Conservation (phyloP, 2,888 invertebrate genomes). For the Eupithecia subfuscata region DNA sequence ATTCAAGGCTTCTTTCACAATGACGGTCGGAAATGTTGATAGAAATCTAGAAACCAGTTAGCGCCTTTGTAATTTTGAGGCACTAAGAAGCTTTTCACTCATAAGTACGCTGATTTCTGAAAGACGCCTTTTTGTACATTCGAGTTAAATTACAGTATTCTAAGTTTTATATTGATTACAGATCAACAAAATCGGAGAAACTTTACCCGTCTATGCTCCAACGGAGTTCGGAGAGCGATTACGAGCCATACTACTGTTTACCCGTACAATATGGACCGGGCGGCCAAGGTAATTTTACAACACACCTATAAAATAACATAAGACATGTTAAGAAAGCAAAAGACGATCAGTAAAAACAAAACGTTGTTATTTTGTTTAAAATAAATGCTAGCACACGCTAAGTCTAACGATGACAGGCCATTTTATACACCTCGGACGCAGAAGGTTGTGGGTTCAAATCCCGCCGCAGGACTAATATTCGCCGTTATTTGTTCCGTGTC, state of each 20-base stretch:
- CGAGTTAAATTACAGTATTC: not conserved
- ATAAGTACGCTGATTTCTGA: not conserved
- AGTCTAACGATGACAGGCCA: not conserved
- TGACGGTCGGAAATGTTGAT: constrained; percentile 5
- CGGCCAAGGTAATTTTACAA: constrained; percentile 85
- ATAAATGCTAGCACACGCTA: not conserved
- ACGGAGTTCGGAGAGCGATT: constrained; percentile 91
- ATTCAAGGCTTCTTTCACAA: constrained; percentile 42
- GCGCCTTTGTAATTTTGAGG: not conserved
- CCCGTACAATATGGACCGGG: constrained; percentile 86
- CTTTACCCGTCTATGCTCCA: constrained; percentile 96
- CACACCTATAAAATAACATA: not conserved
- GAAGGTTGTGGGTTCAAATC: not conserved
- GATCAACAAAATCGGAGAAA: constrained; percentile 97
- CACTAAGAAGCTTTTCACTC: not conserved
- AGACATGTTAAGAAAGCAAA: not conserved
- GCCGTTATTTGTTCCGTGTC: not conserved
- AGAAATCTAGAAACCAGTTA: not conserved
- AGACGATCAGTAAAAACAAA: not conserved
- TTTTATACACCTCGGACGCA: not conserved
- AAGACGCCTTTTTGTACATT: not conserved
- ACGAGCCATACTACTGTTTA: constrained; percentile 93
- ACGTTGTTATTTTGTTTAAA: not conserved
- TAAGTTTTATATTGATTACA: constrained; percentile 66
- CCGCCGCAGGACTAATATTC: not conserved